A percentile compares a stretch with the other conserved stretches of the same genome.
Evolutionary conservation across 2,113 vertebrate species (phyloP).

Genomic region (Pyxicephalus adspersus): DNA sequence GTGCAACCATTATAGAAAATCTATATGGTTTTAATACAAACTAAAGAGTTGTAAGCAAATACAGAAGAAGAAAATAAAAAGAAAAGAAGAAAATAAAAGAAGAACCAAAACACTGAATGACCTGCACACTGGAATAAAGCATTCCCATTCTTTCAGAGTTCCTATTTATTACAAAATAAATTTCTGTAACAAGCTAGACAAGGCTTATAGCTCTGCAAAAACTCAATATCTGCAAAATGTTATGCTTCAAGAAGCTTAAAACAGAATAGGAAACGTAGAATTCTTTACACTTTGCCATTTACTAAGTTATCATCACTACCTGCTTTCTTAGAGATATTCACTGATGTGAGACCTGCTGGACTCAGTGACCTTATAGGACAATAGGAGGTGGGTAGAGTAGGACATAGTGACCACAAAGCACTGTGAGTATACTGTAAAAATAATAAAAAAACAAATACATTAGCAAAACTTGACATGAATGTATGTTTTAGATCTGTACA

Average conservation of each 20-base stretch:
- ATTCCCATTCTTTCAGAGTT: neutral
- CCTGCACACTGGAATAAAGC: neutral
- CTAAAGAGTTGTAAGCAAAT: neutral
- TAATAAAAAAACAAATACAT: neutral
- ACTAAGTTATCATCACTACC: slow-evolving; percentile 7
- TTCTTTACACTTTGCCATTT: neutral
- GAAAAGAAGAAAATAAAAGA: neutral
- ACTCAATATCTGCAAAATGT: neutral
- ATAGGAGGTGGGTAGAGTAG: slow-evolving; percentile 47
- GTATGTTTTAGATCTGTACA: neutral
- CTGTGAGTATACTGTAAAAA: neutral
- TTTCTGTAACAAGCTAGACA: slow-evolving; percentile 4
- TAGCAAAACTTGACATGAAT: slow-evolving; percentile 9
- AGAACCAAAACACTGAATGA: neutral
- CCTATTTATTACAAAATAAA: neutral
- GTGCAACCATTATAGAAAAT: slow-evolving; percentile 86
- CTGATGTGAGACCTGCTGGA: slow-evolving; percentile 49
- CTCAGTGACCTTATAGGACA: slow-evolving; percentile 50
- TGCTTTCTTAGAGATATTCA: slow-evolving; percentile 34
- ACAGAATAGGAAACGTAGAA: neutral
- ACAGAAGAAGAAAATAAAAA: neutral
- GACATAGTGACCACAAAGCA: slow-evolving; percentile 42
- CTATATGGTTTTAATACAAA: neutral
- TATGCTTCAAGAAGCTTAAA: neutral
- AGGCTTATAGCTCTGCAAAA: neutral